These are phyloP conservation scores for Athalia cordata DNA, from an alignment of 2,888 invertebrate genomes.

Conservation along the genomic window DNA sequence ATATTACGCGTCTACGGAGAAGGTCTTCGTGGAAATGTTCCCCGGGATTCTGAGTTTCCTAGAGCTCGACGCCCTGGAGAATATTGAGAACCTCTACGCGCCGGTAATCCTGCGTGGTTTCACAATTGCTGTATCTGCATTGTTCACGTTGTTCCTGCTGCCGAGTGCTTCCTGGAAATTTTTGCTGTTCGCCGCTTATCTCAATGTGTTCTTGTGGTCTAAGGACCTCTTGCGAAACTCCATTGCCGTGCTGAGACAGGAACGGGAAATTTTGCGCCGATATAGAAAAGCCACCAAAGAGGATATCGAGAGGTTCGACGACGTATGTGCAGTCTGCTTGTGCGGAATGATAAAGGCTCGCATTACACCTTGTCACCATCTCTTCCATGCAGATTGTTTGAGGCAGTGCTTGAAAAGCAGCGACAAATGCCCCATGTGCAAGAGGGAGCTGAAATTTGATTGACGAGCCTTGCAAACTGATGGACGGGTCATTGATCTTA, in stretches of 20 bases:
- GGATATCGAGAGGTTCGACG: slow-evolving; percentile 82
- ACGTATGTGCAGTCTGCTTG: slow-evolving; percentile 87
- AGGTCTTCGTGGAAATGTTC: slow-evolving; percentile 82
- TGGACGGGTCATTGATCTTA: background rate
- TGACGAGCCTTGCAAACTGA: slow-evolving; percentile 62
- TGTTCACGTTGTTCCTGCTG: slow-evolving; percentile 76
- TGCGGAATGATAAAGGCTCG: slow-evolving; percentile 82
- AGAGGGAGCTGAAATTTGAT: slow-evolving; percentile 79
- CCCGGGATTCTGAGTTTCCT: slow-evolving; percentile 77
- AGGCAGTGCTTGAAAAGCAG: slow-evolving; percentile 83
- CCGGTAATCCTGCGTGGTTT: slow-evolving; percentile 80
- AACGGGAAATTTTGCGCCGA: slow-evolving; percentile 78
- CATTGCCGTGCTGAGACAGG: slow-evolving; percentile 76
- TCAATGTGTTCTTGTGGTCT: slow-evolving; percentile 81
- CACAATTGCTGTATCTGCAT: slow-evolving; percentile 77
- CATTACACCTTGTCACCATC: slow-evolving; percentile 86
- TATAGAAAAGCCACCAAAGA: slow-evolving; percentile 80
- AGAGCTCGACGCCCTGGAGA: slow-evolving; percentile 80
- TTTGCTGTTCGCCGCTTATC: slow-evolving; percentile 77
- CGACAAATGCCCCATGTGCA: slow-evolving; percentile 85
- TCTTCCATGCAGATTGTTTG: slow-evolving; percentile 87
- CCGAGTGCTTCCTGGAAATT: slow-evolving; percentile 78
- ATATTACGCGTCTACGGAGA: slow-evolving; percentile 84
- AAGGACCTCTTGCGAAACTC: slow-evolving; percentile 79
- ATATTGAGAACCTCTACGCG: slow-evolving; percentile 83